Conservation (phyloP, 2,888 invertebrate species). For the Biston betularia region DNA sequence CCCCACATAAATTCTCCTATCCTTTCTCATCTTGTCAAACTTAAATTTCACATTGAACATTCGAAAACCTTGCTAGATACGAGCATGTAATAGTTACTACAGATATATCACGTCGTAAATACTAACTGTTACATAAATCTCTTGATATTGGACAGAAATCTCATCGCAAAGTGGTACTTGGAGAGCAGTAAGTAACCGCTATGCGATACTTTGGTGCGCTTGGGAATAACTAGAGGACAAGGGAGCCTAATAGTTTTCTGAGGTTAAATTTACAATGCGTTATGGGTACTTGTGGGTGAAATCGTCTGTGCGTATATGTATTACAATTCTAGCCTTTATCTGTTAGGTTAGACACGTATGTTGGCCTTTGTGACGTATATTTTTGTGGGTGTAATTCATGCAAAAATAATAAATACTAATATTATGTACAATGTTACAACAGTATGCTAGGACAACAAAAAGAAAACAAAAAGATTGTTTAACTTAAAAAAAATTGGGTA, state of each 20-base stretch:
- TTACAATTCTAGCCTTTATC: not conserved
- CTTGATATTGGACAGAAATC: conserved; percentile 50
- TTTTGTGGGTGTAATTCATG: no score
- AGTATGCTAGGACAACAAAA: no score
- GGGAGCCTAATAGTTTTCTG: conserved; percentile 33
- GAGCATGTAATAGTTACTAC: conserved; percentile 40
- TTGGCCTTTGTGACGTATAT: no score
- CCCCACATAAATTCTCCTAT: conserved; percentile 32
- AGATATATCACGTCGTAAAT: conserved; percentile 44
- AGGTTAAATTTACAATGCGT: conserved; percentile 24
- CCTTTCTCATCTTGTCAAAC: conserved; percentile 34
- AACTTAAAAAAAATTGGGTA: no score
- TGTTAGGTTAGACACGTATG: no score
- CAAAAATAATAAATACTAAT: no score
- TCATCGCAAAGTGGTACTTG: conserved; percentile 48
- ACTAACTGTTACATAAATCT: conserved; percentile 48
- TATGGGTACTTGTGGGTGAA: conserved; percentile 15
- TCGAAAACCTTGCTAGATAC: conserved; percentile 37
- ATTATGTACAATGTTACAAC: no score
- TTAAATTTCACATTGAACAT: conserved; percentile 39
- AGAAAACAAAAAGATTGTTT: no score
- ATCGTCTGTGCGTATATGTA: not conserved
- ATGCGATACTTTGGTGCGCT: conserved; percentile 44
- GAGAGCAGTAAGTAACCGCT: conserved; percentile 44
- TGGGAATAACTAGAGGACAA: conserved; percentile 35